Conservation (phyloP, 1,140 invertebrate species). For the Planococcus citri region DNA sequence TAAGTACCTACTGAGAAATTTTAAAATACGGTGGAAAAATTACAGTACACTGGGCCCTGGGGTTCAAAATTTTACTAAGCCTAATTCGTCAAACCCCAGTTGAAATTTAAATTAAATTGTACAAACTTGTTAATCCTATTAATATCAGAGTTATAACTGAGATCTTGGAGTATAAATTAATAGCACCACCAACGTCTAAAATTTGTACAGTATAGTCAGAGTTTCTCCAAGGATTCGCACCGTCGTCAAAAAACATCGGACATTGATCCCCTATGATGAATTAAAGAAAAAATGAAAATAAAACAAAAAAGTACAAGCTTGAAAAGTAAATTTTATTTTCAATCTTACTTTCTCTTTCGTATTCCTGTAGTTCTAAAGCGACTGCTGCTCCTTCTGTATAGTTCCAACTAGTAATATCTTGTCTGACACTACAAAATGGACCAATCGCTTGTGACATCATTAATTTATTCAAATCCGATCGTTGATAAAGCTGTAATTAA, state of each 20-base stretch:
- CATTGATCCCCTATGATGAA: slow-evolving; percentile 62
- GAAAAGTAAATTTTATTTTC: neutral
- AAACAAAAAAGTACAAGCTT: neutral
- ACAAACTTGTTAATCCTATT: neutral
- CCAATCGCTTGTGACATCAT: slow-evolving; percentile 83
- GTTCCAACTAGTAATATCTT: slow-evolving; percentile 78
- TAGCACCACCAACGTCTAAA: slow-evolving; percentile 21
- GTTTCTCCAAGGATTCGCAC: slow-evolving; percentile 61
- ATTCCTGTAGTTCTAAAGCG: slow-evolving; percentile 77
- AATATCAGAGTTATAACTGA: neutral
- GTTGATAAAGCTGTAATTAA: slow-evolving; percentile 60
- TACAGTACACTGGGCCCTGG: too few species aligned
- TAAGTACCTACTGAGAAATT: too few species aligned
- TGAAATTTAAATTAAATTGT: neutral
- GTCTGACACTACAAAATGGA: slow-evolving; percentile 77
- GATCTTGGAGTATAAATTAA: neutral
- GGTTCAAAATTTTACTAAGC: too few species aligned
- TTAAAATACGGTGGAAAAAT: too few species aligned
- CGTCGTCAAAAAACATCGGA: slow-evolving; percentile 90
- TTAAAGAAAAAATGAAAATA: slow-evolving; percentile 25
- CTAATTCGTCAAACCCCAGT: too few species aligned
- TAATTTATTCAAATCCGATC: slow-evolving; percentile 81
- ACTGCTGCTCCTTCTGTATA: slow-evolving; percentile 83
- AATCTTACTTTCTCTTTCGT: slow-evolving; percentile 69
- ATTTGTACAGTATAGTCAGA: slow-evolving; percentile 22